phyloP scores from a whole-genome alignment of 1,140 invertebrate genomes.

The Anadara kagoshimensis region DNA sequence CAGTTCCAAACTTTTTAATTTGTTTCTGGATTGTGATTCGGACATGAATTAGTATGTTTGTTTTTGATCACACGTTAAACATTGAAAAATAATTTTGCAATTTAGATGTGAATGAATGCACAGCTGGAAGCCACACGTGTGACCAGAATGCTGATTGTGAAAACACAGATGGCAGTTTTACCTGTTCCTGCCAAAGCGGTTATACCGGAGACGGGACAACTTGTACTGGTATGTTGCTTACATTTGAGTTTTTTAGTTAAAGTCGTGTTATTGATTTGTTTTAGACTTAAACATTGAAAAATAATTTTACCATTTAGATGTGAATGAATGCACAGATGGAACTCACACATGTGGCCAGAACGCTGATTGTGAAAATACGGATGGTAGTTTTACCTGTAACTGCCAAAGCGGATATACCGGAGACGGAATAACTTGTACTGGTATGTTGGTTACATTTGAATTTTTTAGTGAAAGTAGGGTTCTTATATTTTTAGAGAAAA shows the following conservation, averaged over 20 bases:
- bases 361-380: conserved; percentile 44
- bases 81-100: no score
- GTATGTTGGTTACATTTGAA: no score
- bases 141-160: conserved; percentile 29
- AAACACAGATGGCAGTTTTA: conserved; percentile 37
- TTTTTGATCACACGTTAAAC: no score
- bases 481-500: no score
- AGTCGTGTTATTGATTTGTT: no score
- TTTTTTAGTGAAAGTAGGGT: no score
- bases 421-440: no score
- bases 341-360: conserved; percentile 20
- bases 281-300: no score
- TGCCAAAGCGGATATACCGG: conserved; percentile 12
- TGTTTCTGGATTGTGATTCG: no score
- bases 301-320: conserved; percentile 35
- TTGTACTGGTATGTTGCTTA: conserved; percentile 45
- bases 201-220: conserved; percentile 38
- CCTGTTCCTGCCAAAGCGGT: conserved; percentile 35
- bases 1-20: no score
- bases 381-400: conserved; percentile 26
- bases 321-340: conserved; percentile 33
- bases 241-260: no score
- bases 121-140: conserved; percentile 22
- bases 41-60: no score
- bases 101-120: conserved; percentile 42